A percentile compares a stretch with the other conserved stretches of the same genome.
Conservation (phyloP, 2,888 invertebrate species). For the Sarcophaga rosellei region DNA sequence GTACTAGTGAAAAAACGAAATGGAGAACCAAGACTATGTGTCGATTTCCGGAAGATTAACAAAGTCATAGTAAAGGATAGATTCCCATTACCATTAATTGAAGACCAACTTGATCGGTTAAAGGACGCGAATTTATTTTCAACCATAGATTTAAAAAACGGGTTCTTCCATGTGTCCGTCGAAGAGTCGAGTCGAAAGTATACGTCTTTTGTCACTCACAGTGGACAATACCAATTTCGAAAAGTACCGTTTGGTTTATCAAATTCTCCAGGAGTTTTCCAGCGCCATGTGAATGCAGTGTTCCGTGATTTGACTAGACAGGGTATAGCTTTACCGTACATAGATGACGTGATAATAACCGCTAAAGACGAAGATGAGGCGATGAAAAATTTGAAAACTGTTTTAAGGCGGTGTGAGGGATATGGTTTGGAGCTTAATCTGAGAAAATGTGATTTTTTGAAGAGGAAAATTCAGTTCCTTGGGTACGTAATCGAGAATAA, state of each 20-base stretch:
- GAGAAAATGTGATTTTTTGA: too few relatives aligned
- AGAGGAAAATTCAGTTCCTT: too few relatives aligned
- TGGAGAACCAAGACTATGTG: constrained; percentile 57
- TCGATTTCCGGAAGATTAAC: constrained; percentile 60
- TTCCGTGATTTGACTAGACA: not conserved
- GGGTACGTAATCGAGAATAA: too few relatives aligned
- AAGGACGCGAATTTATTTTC: constrained; percentile 58
- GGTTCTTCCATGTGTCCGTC: constrained; percentile 63
- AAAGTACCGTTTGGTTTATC: not conserved
- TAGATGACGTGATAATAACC: too few relatives aligned
- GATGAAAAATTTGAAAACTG: too few relatives aligned
- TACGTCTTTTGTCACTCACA: too few relatives aligned
- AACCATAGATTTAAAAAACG: constrained; percentile 58
- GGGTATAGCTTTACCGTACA: not conserved
- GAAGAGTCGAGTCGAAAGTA: too few relatives aligned
- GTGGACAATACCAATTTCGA: too few relatives aligned
- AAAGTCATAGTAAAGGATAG: constrained; percentile 56
- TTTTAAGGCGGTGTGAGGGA: too few relatives aligned
- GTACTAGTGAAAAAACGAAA: constrained; percentile 71
- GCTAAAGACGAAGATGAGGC: too few relatives aligned
- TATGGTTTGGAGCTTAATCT: too few relatives aligned
- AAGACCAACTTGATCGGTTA: constrained; percentile 59
- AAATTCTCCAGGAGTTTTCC: not conserved
- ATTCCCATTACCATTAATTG: constrained; percentile 60
- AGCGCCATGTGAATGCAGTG: too few relatives aligned